These are phyloP conservation scores for Varanus salvator DNA, from an alignment of 2,113 vertebrate species.

Conservation along the genomic window DNA sequence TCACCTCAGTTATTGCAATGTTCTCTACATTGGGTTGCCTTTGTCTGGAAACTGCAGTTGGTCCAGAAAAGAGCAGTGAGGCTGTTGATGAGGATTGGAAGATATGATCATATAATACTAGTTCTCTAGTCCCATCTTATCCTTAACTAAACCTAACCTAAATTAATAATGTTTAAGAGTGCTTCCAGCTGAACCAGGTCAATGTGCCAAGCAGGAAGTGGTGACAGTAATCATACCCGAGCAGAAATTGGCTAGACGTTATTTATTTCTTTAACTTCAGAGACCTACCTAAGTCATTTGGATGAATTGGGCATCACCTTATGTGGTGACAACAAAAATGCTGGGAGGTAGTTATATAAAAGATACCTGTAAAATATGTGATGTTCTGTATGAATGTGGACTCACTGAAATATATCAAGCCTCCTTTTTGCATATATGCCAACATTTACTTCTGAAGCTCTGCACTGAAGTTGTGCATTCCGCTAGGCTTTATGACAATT, in stretches of 20 bases:
- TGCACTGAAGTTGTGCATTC: neutral
- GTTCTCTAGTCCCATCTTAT: neutral
- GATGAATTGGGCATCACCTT: neutral
- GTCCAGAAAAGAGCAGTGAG: too few species aligned
- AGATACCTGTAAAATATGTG: neutral
- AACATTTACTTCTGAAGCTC: neutral
- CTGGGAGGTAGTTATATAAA: neutral
- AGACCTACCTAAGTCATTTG: neutral
- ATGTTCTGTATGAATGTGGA: neutral
- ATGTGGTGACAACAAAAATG: neutral
- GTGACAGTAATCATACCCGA: neutral
- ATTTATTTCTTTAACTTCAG: neutral
- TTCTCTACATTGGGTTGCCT: too few species aligned
- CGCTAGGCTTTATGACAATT: neutral
- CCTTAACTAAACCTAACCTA: neutral
- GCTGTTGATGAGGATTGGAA: too few species aligned
- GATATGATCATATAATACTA: too few species aligned
- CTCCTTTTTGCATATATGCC: neutral
- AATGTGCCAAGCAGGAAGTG: neutral
- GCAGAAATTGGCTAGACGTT: neutral
- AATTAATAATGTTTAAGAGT: neutral
- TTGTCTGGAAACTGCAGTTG: too few species aligned
- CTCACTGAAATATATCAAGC: neutral
- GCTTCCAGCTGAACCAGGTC: too few species aligned
- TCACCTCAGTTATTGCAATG: too few species aligned